Evolutionary conservation across 2,888 invertebrate species (phyloP).

Genomic region (Encarsia formosa): DNA sequence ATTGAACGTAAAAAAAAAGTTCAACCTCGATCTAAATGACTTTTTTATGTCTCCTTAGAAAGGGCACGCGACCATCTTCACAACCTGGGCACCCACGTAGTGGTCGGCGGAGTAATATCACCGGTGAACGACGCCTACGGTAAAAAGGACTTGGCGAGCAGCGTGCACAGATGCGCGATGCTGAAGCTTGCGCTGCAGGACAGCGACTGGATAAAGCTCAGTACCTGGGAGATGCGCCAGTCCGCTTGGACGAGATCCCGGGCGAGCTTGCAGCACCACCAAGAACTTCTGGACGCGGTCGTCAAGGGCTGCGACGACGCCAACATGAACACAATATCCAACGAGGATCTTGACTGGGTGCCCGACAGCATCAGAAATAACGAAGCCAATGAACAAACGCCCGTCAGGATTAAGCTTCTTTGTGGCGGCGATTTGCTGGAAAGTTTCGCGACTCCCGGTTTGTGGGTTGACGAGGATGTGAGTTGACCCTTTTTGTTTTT

Average conservation of each 20-base stretch:
- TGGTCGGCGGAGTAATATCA: constrained; percentile 88
- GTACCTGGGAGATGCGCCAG: constrained; percentile 82
- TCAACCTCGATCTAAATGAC: background rate
- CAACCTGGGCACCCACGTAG: constrained; percentile 67
- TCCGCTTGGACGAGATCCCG: constrained; percentile 79
- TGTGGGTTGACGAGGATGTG: constrained; percentile 87
- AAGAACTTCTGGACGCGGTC: constrained; percentile 55
- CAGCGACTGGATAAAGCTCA: constrained; percentile 83
- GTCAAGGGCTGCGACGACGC: constrained; percentile 45
- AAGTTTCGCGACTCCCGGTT: constrained; percentile 83
- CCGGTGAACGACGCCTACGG: constrained; percentile 93
- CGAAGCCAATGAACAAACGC: constrained; percentile 40
- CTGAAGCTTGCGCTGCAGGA: constrained; percentile 71
- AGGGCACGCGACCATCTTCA: constrained; percentile 85
- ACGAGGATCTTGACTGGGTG: constrained; percentile 57
- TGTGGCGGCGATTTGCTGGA: constrained; percentile 93
- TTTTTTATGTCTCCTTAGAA: too few species aligned
- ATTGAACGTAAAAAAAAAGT: background rate
- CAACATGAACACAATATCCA: constrained; percentile 37
- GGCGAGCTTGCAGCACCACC: constrained; percentile 77
- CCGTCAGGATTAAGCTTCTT: constrained; percentile 74
- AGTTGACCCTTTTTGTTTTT: constrained; percentile 9
- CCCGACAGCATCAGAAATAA: constrained; percentile 54
- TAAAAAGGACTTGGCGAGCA: constrained; percentile 72
- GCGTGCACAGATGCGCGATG: constrained; percentile 80